A percentile compares a stretch with the other conserved stretches of the same genome.
Conservation (phyloP, 2,888 invertebrate genomes). For the Drosophila prostipennis region DNA sequence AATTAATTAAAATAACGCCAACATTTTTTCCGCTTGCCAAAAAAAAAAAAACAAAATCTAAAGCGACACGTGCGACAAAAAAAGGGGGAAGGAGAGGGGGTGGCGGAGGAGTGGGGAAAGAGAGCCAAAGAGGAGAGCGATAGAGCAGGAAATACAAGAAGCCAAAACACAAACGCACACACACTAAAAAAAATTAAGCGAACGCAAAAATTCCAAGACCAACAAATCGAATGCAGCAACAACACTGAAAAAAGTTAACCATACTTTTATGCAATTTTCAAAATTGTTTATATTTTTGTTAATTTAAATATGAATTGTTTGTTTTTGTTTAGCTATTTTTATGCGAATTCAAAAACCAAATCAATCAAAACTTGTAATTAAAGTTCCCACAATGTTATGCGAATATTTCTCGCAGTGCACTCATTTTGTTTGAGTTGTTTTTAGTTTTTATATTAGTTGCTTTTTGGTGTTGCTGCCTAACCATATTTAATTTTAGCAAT, state of each 20-base stretch:
- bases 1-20: slow-evolving; percentile 39
- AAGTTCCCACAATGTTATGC: too few relatives aligned
- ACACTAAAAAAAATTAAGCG: slow-evolving; percentile 5
- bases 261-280: background rate
- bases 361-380: too few relatives aligned
- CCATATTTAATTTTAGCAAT: slow-evolving; percentile 75
- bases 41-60: slow-evolving; percentile 6
- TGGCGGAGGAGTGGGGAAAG: background rate
- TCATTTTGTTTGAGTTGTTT: slow-evolving; percentile 16
- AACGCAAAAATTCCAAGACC: slow-evolving; percentile 27
- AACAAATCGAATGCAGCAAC: slow-evolving; percentile 14
- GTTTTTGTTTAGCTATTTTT: too few relatives aligned
- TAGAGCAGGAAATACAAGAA: slow-evolving; percentile 71
- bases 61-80: slow-evolving; percentile 62
- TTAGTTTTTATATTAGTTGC: slow-evolving; percentile 16
- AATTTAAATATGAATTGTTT: too few relatives aligned
- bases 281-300: too few relatives aligned
- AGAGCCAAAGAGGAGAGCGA: slow-evolving; percentile 22
- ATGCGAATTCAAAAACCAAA: too few relatives aligned
- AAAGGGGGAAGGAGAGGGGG: background rate
- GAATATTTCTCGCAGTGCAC: background rate
- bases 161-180: slow-evolving; percentile 45
- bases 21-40: slow-evolving; percentile 7
- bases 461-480: slow-evolving; percentile 47
- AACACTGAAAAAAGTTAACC: background rate